Base-by-base conservation (phyloP, 2,113 vertebrate genomes). In the Ranitomeya imitator region DNA sequence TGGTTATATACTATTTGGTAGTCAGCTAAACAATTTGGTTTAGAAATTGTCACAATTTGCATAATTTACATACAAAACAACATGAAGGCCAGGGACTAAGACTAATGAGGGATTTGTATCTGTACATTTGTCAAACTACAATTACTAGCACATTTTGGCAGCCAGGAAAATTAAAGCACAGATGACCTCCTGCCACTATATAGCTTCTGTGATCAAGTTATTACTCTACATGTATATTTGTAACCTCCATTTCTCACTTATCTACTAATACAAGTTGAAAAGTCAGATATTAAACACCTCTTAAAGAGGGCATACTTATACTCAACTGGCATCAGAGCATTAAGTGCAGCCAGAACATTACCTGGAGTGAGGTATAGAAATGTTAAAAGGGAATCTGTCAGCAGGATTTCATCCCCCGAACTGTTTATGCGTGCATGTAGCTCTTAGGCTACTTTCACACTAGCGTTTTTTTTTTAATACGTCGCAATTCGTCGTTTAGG, bases 281-380 rank as follows among this genome's bases (percentile, higher is more conserved):
- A 83, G 81, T 45, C 45, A 55, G 52, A 71, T 26, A 31, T 19
- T 61, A 16, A 55, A 63, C 61, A 54, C 81, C 26, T 65, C 11
- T 65, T 26, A 71, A 31, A 69, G n/a, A 52, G 45, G 82, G 65
- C 63, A 16, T 54, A 12, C 52, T 13, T 84, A 45, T 69, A 51
- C 63, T 26, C 21, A 69, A 71, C 82, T 26, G 82, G 45, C 82
- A 69, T 55, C 51, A 54, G 63, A 71, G 67, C 82, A 69, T 69
- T 69, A 84, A 84, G 63, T 84, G 63, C 82, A 71, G 63, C 82
- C 63, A 84, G 19, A 69, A 61, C 23, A 84, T 69, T 55, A 84
- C 26, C 15, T 54, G 79, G 79, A 71, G 82, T 15, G 60, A 55
- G 65, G 13, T 55, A 84, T 54, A 51, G 55, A 69, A 69, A 69